Evolutionary conservation across 2,888 invertebrate genomes (phyloP).

Genomic region (Lordiphosa fenestrarum): DNA sequence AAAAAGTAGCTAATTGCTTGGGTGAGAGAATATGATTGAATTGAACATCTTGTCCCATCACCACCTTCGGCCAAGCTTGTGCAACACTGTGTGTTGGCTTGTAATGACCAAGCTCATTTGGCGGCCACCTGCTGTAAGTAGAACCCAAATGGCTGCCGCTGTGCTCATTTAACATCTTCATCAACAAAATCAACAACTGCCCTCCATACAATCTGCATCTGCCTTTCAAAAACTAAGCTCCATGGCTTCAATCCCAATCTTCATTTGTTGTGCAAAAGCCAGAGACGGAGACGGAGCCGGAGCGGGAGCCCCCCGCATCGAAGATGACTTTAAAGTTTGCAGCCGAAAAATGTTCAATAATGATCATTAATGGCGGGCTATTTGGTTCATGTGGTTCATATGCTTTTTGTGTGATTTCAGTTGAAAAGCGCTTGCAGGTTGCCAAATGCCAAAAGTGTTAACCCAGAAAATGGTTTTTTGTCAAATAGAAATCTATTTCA

Average conservation of each 20-base stretch:
- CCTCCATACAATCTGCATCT: slow-evolving; percentile 56
- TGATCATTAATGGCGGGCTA: slow-evolving; percentile 39
- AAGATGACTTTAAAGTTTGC: slow-evolving; percentile 42
- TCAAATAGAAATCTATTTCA: slow-evolving; percentile 57
- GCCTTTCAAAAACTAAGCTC: slow-evolving; percentile 46
- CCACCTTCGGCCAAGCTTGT: slow-evolving; percentile 17
- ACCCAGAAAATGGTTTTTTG: slow-evolving; percentile 48
- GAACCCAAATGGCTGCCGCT: slow-evolving; percentile 21
- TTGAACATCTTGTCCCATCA: slow-evolving; percentile 3
- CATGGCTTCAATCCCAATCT: slow-evolving; percentile 14
- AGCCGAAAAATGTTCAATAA: slow-evolving; percentile 41
- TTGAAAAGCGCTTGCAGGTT: slow-evolving; percentile 14
- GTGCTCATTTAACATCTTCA: slow-evolving; percentile 40
- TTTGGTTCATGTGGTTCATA: slow-evolving; percentile 15
- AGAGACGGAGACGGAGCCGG: too few relatives aligned
- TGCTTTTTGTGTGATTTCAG: slow-evolving; percentile 36
- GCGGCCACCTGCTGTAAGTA: slow-evolving; percentile 37
- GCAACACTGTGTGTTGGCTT: slow-evolving; percentile 25
- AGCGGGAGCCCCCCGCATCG: slow-evolving; percentile 1
- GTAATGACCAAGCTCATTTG: slow-evolving; percentile 24
- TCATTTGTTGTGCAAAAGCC: slow-evolving; percentile 30
- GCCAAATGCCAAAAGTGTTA: slow-evolving; percentile 40
- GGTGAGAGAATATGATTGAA: too few relatives aligned
- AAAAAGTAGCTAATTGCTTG: too few relatives aligned
- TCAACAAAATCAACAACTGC: slow-evolving; percentile 45